Base-by-base conservation (phyloP, 2,888 invertebrate genomes). In the Apamea epomidion region DNA sequence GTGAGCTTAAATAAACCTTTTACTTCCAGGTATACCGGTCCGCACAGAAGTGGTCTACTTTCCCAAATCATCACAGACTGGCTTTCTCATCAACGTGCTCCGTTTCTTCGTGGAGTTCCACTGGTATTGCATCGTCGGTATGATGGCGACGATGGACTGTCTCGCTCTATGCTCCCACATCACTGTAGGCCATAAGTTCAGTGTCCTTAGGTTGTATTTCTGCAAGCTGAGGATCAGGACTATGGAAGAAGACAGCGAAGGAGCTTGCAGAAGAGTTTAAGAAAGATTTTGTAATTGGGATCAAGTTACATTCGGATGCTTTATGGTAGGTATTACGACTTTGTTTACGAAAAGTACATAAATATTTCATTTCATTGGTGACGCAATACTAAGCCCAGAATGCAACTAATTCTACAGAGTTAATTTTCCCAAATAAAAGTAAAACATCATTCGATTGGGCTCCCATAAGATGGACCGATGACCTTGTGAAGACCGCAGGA, bases 251-350 rank as follows among this genome's bases (percentile, higher is more conserved):
- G 73, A 85, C 77, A n/a, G 74, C 42, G 18, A 62, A 60, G 0
- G 89, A 87, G 5, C 62, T 91, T 29, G 87, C 88, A 16, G 82
- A 92, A 0, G 91, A 92, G 25, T 94, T 91, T 83, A 90, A 85
- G 69, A 86, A 90, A 14, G 91, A 91, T 74, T 93, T 95, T 73
- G 86, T 94, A 14, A 80, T 86, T 29, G 95, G 94, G 1, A 93
- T 95, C 4, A 91, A 91, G 71, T 86, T 95, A 70, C 95, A 95
- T 81, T 92, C 93, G 37, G 91, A 95, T 77, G 92, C 93, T 48
- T 89, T 95, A 60, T 93, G 94, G 95, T 95, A 89, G 80, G 84
- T 90, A 48, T 29, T 90, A n/a, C n/a, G n/a, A n/a, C n/a, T n/a
- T n/a, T n/a, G n/a, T n/a, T n/a, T n/a, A n/a, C n/a, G n/a, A n/a